Conservation (phyloP, 2,888 invertebrate species). For the Teleiodes luculella region DNA sequence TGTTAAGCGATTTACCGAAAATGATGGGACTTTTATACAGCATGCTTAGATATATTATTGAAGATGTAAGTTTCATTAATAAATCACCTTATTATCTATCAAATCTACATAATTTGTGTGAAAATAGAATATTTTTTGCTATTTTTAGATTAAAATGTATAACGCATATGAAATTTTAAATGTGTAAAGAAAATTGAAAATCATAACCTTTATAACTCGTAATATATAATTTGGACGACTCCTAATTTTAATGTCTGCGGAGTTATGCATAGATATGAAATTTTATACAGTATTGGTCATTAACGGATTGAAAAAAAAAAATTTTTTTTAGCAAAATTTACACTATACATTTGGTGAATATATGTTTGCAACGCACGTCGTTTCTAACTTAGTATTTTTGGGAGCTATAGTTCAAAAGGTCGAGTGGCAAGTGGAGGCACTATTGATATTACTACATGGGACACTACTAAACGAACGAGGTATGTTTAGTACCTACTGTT, state of each 20-base stretch:
- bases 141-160: too few relatives aligned
- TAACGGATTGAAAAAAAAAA: too few relatives aligned
- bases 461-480: background rate
- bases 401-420: background rate
- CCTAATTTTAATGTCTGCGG: too few relatives aligned
- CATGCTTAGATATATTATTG: background rate
- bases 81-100: too few relatives aligned
- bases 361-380: background rate
- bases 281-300: too few relatives aligned
- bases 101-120: too few relatives aligned
- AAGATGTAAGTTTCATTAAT: background rate
- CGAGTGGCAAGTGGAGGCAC: background rate
- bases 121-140: too few relatives aligned
- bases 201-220: too few relatives aligned
- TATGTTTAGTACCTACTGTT: background rate
- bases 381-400: background rate
- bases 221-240: too few relatives aligned
- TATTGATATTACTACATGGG: background rate
- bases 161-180: too few relatives aligned
- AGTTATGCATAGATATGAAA: too few relatives aligned
- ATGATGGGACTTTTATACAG: conserved; percentile 1
- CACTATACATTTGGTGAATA: background rate
- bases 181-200: too few relatives aligned
- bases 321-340: background rate
- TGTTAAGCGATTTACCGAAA: background rate